Evolutionary conservation across 2,888 invertebrate species (phyloP).

Genomic region (Pseudoips prasinana): DNA sequence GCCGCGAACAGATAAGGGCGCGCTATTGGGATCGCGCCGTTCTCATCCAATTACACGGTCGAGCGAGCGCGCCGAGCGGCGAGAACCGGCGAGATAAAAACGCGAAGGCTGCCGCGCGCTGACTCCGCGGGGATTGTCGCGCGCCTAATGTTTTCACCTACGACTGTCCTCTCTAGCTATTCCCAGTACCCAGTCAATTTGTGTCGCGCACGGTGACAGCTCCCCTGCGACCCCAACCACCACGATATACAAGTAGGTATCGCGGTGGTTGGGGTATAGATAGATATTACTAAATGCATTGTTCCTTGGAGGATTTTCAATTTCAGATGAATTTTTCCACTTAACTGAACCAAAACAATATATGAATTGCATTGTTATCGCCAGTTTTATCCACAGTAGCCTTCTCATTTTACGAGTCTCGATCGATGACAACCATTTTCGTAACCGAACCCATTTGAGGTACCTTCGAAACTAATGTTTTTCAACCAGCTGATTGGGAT

Average conservation of each 20-base stretch:
- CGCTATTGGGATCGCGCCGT: constrained; percentile 81
- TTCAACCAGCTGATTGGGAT: too few relatives aligned
- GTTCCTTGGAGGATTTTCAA: too few relatives aligned
- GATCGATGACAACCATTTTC: too few relatives aligned
- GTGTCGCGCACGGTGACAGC: constrained; percentile 40
- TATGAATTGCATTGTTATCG: too few relatives aligned
- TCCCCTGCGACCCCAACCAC: constrained; percentile 17
- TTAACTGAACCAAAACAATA: too few relatives aligned
- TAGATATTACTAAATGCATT: too few relatives aligned
- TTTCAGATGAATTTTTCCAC: too few relatives aligned
- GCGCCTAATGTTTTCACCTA: constrained; percentile 74
- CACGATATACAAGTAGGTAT: constrained; percentile 12
- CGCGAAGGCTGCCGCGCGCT: constrained; percentile 62
- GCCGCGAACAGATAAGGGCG: constrained; percentile 81
- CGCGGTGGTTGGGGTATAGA: too few relatives aligned
- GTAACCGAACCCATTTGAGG: too few relatives aligned
- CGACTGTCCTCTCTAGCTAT: constrained; percentile 53
- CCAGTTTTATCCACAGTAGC: too few relatives aligned
- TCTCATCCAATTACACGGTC: constrained; percentile 83
- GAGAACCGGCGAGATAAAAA: constrained; percentile 75
- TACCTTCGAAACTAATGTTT: too few relatives aligned
- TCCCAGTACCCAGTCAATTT: constrained; percentile 35
- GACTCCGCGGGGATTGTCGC: constrained; percentile 79
- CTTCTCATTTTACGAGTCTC: too few relatives aligned
- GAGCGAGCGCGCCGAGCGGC: constrained; percentile 74